phyloP scores from a whole-genome alignment of 1,140 invertebrate species.

The Carposina sasakii region DNA sequence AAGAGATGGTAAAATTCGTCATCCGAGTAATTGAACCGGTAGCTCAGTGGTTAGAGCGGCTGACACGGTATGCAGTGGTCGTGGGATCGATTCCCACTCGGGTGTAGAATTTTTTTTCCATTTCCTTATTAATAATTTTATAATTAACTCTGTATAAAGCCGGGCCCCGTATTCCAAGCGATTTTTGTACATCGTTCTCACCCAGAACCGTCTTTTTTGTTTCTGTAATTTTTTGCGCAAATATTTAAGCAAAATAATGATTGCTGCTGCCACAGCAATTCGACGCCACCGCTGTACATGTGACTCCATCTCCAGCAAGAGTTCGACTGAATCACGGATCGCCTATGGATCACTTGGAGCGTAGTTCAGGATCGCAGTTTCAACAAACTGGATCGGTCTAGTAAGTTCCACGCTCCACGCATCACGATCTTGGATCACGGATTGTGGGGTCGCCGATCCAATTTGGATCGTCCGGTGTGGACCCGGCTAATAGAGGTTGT shows the following conservation, averaged over 20 bases:
- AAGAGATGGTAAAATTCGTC: too few relatives aligned
- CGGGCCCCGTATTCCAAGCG: constrained; percentile 19
- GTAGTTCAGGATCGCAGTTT: constrained; percentile 13
- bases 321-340: constrained; percentile 19
- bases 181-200: constrained; percentile 24
- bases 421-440: constrained; percentile 22
- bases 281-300: constrained; percentile 21
- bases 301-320: constrained; percentile 25
- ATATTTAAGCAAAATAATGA: constrained; percentile 23
- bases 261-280: constrained; percentile 23
- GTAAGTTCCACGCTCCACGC: constrained; percentile 15
- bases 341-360: constrained; percentile 24
- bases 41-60: too few relatives aligned
- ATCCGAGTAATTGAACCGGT: too few relatives aligned
- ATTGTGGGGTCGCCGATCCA: constrained; percentile 12
- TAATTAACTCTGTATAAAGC: constrained; percentile 20
- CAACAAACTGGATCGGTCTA: constrained; percentile 21
- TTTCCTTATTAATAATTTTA: too few relatives aligned
- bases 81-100: too few relatives aligned
- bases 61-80: too few relatives aligned
- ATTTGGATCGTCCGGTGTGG: too few relatives aligned
- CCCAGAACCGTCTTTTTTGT: constrained; percentile 23
- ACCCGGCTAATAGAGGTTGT: too few relatives aligned
- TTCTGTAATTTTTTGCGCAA: constrained; percentile 27
- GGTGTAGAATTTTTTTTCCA: too few relatives aligned